phyloP scores from a whole-genome alignment of 2,797 vertebrate genomes.

The Oreochromis grahami region DNA sequence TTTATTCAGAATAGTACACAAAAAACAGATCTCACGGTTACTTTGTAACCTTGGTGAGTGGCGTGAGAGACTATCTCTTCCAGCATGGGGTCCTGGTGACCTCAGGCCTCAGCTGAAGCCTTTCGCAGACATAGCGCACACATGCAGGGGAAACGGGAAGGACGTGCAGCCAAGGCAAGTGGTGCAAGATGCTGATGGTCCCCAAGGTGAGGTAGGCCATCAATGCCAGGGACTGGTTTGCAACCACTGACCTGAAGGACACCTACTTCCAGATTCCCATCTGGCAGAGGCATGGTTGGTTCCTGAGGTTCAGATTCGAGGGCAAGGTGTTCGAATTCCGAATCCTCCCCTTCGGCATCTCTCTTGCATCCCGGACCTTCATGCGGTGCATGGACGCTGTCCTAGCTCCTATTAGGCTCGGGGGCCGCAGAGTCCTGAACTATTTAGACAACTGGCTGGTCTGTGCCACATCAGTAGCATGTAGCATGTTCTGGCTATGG shows the following conservation, averaged over 20 bases:
- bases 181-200: background rate
- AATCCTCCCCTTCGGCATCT: background rate
- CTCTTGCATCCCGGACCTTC: background rate
- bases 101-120: background rate
- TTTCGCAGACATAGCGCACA: background rate
- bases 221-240: background rate
- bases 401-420: background rate
- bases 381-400: background rate
- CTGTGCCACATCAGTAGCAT: background rate
- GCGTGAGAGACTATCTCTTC: background rate
- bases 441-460: background rate
- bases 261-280: background rate
- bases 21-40: background rate
- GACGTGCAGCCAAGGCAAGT: background rate
- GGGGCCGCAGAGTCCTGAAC: background rate
- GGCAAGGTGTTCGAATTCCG: background rate
- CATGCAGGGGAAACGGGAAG: background rate
- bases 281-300: fast-evolving
- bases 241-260: background rate
- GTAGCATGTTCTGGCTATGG: background rate
- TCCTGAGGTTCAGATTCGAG: background rate
- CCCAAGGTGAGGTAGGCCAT: background rate
- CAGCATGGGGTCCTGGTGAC: background rate
- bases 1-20: background rate
- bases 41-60: background rate